Evolutionary conservation across 35 echinoderm and acorn worm species (phyloP).

Genomic region (Acanthaster planci): DNA sequence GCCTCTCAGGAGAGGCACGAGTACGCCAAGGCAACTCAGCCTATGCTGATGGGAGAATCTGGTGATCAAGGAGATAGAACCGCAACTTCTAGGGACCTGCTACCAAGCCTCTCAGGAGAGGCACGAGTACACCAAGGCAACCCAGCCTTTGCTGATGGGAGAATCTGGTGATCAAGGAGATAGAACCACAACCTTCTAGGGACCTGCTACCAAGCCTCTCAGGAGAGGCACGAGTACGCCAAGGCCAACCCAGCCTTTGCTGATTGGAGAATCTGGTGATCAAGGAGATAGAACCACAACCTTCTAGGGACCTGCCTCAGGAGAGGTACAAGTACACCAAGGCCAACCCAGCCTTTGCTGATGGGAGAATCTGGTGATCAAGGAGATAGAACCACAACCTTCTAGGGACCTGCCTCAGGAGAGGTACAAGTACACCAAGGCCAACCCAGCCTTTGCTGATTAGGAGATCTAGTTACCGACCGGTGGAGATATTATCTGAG

Average conservation of each 20-base stretch:
- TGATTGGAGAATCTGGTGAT: conserved; percentile 64
- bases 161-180: conserved; percentile 44
- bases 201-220: not conserved
- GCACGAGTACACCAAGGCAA: not conserved
- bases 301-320: no score
- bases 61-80: conserved; percentile 26
- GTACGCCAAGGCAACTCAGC: conserved; percentile 60
- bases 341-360: conserved; percentile 62
- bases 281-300: no score
- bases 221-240: conserved; percentile 2
- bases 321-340: no score
- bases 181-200: not conserved
- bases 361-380: conserved; percentile 62
- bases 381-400: not conserved
- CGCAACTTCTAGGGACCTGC: no score
- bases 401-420: not conserved
- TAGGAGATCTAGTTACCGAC: conserved; percentile 45
- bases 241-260: conserved; percentile 69
- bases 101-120: not conserved
- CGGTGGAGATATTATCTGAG: not conserved
- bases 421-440: conserved; percentile 26
- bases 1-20: conserved; percentile 9
- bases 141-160: conserved; percentile 72
- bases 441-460: conserved; percentile 73
- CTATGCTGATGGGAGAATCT: conserved; percentile 76